phyloP scores from a whole-genome alignment of 2,113 vertebrate species.

The Gorsachius goisagi region DNA sequence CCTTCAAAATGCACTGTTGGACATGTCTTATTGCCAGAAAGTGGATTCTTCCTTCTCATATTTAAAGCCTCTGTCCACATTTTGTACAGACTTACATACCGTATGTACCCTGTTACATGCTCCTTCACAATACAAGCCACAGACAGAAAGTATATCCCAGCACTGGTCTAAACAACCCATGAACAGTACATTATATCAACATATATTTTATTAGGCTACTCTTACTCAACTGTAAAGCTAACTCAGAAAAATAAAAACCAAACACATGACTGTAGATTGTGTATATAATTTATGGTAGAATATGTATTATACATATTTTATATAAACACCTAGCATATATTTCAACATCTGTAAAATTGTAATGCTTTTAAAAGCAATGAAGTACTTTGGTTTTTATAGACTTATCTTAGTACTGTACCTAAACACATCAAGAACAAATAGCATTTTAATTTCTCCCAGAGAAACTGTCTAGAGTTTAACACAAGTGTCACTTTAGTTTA shows the following conservation, averaged over 20 bases:
- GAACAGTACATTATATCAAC: neutral
- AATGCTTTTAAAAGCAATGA: neutral
- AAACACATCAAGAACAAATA: neutral
- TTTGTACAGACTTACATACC: neutral
- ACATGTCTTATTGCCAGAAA: neutral
- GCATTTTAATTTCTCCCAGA: neutral
- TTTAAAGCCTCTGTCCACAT: neutral
- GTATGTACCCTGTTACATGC: neutral
- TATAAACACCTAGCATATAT: neutral
- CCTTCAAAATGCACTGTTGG: neutral
- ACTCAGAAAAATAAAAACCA: neutral
- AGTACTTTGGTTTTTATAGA: neutral
- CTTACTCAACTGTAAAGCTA: neutral
- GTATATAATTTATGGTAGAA: neutral
- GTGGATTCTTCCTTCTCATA: neutral
- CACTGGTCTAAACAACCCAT: neutral
- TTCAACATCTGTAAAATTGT: neutral
- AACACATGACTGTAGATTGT: neutral
- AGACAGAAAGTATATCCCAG: neutral
- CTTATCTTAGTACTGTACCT: neutral
- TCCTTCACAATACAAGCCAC: neutral
- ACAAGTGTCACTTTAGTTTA: neutral
- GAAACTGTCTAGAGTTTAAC: neutral
- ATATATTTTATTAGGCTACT: neutral
- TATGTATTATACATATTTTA: neutral